Evolutionary conservation across 2,888 invertebrate species (phyloP).

Genomic region (Salpingus planirostris): DNA sequence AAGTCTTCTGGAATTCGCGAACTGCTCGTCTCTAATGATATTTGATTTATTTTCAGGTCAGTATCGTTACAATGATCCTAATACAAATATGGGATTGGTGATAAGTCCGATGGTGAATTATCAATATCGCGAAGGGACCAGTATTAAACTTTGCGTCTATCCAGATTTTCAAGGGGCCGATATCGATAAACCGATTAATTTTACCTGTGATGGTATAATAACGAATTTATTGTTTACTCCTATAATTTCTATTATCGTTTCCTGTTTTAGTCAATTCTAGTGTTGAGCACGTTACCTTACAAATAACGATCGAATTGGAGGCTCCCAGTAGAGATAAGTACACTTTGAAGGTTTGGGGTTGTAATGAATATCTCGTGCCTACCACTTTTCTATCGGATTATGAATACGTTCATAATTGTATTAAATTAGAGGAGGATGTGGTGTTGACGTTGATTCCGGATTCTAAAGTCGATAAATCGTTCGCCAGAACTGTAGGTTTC

Average conservation of each 20-base stretch:
- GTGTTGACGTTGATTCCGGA: conserved; percentile 58
- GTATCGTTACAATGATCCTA: conserved; percentile 64
- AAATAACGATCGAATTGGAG: conserved; percentile 73
- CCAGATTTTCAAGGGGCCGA: conserved; percentile 45
- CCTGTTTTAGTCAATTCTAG: conserved; percentile 64
- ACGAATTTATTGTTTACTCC: no score
- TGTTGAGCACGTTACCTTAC: conserved; percentile 77
- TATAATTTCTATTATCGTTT: no score
- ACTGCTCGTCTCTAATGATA: no score
- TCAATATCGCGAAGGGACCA: conserved; percentile 66
- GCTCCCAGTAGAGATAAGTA: conserved; percentile 45
- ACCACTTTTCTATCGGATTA: conserved; percentile 80
- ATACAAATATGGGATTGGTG: conserved; percentile 80
- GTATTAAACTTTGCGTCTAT: conserved; percentile 82
- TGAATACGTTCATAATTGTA: conserved; percentile 88
- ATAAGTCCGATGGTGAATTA: conserved; percentile 81
- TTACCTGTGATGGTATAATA: conserved; percentile 81
- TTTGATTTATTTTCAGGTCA: conserved; percentile 54
- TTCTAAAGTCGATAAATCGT: conserved; percentile 56
- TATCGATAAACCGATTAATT: conserved; percentile 58
- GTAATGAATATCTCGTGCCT: conserved; percentile 80
- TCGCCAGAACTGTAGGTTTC: conserved; percentile 69
- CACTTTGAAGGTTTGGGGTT: conserved; percentile 71
- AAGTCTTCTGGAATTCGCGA: not conserved
- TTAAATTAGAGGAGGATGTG: conserved; percentile 86